Evolutionary conservation across 2,888 invertebrate genomes (phyloP).

Genomic region (Tipula lateralis): DNA sequence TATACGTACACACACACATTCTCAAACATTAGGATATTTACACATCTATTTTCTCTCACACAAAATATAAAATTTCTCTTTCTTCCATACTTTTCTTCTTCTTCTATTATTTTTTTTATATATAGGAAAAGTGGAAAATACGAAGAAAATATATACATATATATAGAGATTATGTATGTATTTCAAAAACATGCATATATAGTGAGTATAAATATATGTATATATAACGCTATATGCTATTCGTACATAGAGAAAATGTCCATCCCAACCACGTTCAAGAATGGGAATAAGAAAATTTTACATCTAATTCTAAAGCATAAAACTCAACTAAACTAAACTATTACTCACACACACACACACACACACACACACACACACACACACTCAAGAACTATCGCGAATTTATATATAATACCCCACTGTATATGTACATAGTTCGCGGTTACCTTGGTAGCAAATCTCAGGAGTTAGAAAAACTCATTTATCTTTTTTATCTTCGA

Average conservation of each 20-base stretch:
- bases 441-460: constrained; percentile 7
- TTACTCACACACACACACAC: background rate
- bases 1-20: background rate
- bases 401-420: background rate
- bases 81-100: background rate
- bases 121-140: background rate
- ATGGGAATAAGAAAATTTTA: background rate
- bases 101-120: background rate
- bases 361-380: background rate
- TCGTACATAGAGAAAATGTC: constrained; percentile 30
- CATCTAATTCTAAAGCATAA: background rate
- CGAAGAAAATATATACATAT: constrained; percentile 11
- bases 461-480: background rate
- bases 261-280: constrained; percentile 26
- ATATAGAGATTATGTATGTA: background rate
- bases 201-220: background rate
- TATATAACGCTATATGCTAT: background rate
- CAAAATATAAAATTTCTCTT: constrained; percentile 21
- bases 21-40: background rate
- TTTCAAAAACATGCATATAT: background rate
- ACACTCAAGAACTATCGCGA: background rate
- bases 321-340: background rate
- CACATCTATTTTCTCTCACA: background rate
- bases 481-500: background rate
- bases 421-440: background rate